Evolutionary conservation across 2,888 invertebrate species (phyloP), one percentile per base, ranked within the genome.

Genomic region (Cyclophora albipunctata): DNA sequence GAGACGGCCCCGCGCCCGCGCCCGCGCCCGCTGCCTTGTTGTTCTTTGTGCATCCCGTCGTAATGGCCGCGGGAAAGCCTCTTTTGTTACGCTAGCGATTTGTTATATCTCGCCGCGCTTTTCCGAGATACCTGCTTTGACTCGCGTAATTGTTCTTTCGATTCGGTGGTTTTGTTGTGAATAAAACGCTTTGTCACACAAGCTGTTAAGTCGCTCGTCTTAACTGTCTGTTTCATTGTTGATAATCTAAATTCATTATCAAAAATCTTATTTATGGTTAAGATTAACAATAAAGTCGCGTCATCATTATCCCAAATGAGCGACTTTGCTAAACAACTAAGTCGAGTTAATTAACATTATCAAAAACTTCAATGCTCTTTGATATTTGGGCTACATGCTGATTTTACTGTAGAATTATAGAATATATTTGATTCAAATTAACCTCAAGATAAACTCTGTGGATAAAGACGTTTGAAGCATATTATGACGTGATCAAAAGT

Each of bases 61-160:
- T 87, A 87, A 88, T 87, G 84, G 86, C 79, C 81, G 75, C 81
- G 75, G 79, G 81, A 87, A 87, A 87, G 86, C 87, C 84, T 84
- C 87, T 76, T 81, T 88, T 88, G 87, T 88, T 84, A 79, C 75
- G 75, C 72, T 67, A 79, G 73, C 81, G 81, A 84, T 86, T 85
- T 84, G 85, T 85, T 86, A 84, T 83, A 84, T 86, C 81, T 83
- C 81, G 72, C 71, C 78, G 73, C 81, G 79, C 81, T 79, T 83
- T 84, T 73, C 79, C 66, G 63, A 77, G 78, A 81, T 81, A 85
- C 81, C 83, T 78, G 79, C 80, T 85, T 84, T 85, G 84, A 84
- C 81, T 82, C 77, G 70, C 76, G 78, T 86, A 83, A 88, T 88
- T 88, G 87, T 88, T 87, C 84, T 86, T 86, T 85, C 75, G 72